Percentiles rank a stretch among this genome's conserved stretches.
Conservation (phyloP, 2,888 invertebrate species). For the Sphaeridia pumilis region DNA sequence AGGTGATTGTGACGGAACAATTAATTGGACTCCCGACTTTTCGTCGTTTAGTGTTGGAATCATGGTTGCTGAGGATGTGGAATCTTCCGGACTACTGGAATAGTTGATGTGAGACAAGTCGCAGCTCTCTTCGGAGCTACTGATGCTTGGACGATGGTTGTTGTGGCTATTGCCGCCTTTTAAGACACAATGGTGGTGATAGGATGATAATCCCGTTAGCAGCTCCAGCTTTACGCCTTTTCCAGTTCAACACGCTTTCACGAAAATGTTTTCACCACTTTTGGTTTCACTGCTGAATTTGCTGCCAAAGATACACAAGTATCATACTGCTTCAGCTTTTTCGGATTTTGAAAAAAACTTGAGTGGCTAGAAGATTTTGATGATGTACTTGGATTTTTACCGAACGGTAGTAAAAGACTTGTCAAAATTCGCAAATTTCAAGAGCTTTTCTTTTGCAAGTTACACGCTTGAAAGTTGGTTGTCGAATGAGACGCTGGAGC, state of each 20-base stretch:
- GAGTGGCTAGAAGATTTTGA: too few relatives aligned
- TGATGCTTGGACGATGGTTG: too few relatives aligned
- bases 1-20: slow-evolving; percentile 26
- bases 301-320: too few relatives aligned
- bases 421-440: background rate
- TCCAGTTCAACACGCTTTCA: too few relatives aligned
- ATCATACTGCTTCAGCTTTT: too few relatives aligned
- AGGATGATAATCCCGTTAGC: too few relatives aligned
- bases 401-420: too few relatives aligned
- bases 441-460: background rate
- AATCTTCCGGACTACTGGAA: background rate
- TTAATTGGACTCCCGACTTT: slow-evolving; percentile 32
- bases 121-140: background rate
- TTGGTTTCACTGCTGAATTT: background rate
- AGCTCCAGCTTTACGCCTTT: background rate
- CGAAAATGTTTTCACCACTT: background rate
- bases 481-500: slow-evolving; percentile 10
- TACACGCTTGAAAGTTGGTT: background rate
- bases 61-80: slow-evolving; percentile 11
- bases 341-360: too few relatives aligned
- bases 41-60: slow-evolving; percentile 32
- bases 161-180: too few relatives aligned
- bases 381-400: too few relatives aligned
- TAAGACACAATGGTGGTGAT: background rate
- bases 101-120: background rate